Percentiles rank a stretch among this genome's conserved stretches.
Evolutionary conservation across 2,888 invertebrate species (phyloP).

Genomic region (Colostygia pectinataria): DNA sequence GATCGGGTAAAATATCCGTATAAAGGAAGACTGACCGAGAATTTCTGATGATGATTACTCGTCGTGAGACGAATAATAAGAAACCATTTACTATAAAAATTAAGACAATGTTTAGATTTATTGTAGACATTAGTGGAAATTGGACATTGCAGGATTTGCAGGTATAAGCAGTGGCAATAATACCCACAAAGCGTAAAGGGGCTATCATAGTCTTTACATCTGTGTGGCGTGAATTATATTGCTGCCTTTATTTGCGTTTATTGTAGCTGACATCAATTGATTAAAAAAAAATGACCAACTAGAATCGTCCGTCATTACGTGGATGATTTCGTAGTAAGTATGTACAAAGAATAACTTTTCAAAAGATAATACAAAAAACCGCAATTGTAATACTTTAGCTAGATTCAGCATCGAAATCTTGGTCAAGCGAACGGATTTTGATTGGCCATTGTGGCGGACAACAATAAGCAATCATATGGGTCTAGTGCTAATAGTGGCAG

Average conservation of each 20-base stretch:
- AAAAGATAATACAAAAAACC: conserved; percentile 30
- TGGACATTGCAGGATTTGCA: too few relatives aligned
- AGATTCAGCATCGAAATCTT: conserved; percentile 49
- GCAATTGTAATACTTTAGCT: conserved; percentile 41
- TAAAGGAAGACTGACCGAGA: conserved; percentile 60
- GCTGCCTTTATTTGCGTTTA: too few relatives aligned
- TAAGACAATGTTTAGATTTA: conserved; percentile 18
- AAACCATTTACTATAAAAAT: conserved; percentile 40
- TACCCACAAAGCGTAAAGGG: too few relatives aligned
- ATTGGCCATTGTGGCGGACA: conserved; percentile 67
- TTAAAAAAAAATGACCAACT: too few relatives aligned
- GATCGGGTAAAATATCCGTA: conserved; percentile 63
- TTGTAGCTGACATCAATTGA: too few relatives aligned
- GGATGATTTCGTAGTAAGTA: background rate
- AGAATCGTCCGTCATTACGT: background rate
- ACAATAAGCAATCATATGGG: conserved; percentile 72
- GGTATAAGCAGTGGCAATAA: too few relatives aligned
- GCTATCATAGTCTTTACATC: too few relatives aligned
- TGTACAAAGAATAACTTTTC: background rate
- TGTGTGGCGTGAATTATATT: too few relatives aligned
- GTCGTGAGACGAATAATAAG: conserved; percentile 53
- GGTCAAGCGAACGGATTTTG: conserved; percentile 54
- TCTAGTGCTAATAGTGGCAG: conserved; percentile 54
- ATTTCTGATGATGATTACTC: conserved; percentile 54
- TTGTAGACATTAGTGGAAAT: too few relatives aligned